phyloP scores from a whole-genome alignment of 2,888 invertebrate genomes.

The Polyommatus icarus region DNA sequence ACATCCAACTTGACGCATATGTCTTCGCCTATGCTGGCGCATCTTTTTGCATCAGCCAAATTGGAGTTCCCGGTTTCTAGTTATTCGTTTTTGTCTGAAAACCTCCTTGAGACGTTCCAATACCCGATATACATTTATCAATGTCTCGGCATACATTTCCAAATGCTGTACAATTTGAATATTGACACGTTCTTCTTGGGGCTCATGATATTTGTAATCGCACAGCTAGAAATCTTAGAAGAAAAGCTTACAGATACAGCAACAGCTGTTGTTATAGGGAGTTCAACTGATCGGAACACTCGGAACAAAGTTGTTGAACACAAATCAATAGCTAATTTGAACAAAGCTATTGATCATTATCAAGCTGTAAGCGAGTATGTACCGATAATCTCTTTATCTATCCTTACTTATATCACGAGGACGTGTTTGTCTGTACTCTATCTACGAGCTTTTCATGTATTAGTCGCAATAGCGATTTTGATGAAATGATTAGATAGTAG shows the following conservation, averaged over 20 bases:
- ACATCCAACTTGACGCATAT: slow-evolving; percentile 48
- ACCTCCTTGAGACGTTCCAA: slow-evolving; percentile 46
- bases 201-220: slow-evolving; percentile 54
- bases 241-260: slow-evolving; percentile 47
- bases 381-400: not conserved
- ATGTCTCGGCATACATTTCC: slow-evolving; percentile 52
- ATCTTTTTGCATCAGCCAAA: slow-evolving; percentile 46
- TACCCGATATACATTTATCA: slow-evolving; percentile 60
- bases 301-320: slow-evolving; percentile 34
- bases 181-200: slow-evolving; percentile 60
- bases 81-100: slow-evolving; percentile 55
- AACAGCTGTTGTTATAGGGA: not conserved
- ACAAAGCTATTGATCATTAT: slow-evolving; percentile 53
- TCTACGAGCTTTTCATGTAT: too few relatives aligned
- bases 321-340: slow-evolving; percentile 46
- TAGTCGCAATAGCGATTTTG: too few relatives aligned
- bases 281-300: not conserved
- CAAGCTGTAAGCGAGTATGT: slow-evolving; percentile 55
- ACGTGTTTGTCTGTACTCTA: too few relatives aligned
- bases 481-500: too few relatives aligned
- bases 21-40: slow-evolving; percentile 47
- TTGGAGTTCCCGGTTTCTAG: slow-evolving; percentile 52
- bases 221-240: slow-evolving; percentile 60
- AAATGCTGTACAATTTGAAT: slow-evolving; percentile 55
- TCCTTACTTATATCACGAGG: too few relatives aligned